These are phyloP conservation scores for Lophura nycthemera DNA, from an alignment of 2,113 vertebrate species.

Conservation along the genomic window DNA sequence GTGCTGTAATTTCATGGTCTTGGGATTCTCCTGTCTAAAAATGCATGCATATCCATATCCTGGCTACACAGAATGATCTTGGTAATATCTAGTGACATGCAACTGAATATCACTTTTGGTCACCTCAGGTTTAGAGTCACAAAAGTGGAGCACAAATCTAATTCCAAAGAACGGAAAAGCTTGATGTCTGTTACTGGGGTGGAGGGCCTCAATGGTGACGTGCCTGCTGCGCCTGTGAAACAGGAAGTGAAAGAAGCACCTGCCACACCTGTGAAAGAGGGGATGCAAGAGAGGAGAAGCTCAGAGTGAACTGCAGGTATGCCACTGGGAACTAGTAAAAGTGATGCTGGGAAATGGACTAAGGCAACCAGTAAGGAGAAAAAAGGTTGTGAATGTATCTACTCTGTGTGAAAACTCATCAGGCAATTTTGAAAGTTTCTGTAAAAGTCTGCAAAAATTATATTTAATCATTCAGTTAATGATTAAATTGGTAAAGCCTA, in stretches of 20 bases:
- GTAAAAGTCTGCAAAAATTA: not conserved
- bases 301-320: constrained; percentile 76
- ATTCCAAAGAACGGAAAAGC: constrained; percentile 83
- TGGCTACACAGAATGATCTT: not conserved
- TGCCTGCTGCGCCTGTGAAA: constrained; percentile 73
- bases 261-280: constrained; percentile 63
- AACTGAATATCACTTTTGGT: not conserved
- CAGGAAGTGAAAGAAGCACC: constrained; percentile 63
- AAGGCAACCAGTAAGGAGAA: not conserved
- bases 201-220: constrained; percentile 80
- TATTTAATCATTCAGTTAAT: not conserved
- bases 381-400: not conserved
- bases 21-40: not conserved
- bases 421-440: not conserved
- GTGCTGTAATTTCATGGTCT: not conserved
- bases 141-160: constrained; percentile 87
- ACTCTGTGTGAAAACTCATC: not conserved
- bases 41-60: accelerated
- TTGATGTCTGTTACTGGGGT: constrained; percentile 74
- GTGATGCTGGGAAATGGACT: not conserved
- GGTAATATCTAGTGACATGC: not conserved
- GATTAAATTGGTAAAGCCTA: not conserved
- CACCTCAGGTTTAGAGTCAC: constrained; percentile 91
- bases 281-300: constrained; percentile 57
- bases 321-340: not conserved